Evolutionary conservation across 2,113 vertebrate species (phyloP).

Genomic region (Ginglymostoma cirratum): DNA sequence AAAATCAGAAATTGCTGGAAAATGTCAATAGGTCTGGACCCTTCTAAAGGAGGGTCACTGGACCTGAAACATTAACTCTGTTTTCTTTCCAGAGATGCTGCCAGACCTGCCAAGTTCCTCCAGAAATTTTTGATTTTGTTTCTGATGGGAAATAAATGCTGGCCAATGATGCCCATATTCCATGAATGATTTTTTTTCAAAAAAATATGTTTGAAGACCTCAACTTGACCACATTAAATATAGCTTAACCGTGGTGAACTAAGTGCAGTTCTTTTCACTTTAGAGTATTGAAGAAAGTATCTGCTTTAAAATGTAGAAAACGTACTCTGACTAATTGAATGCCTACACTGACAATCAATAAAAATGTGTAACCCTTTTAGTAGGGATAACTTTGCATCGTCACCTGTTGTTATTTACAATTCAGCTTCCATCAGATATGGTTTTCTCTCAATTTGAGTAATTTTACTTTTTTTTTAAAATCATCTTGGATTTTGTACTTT

Average conservation of each 20-base stretch:
- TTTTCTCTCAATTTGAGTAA: not conserved
- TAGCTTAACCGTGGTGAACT: not conserved
- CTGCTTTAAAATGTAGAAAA: not conserved
- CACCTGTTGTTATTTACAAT: conserved; percentile 2
- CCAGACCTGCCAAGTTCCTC: too few relatives aligned
- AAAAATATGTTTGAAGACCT: not conserved
- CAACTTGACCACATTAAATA: not conserved
- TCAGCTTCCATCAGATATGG: not conserved
- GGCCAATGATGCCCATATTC: too few relatives aligned
- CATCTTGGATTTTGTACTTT: not conserved
- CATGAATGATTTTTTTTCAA: too few relatives aligned
- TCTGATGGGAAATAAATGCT: too few relatives aligned
- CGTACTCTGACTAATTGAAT: not conserved
- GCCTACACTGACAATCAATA: not conserved
- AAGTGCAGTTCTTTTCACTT: not conserved
- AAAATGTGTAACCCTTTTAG: not conserved
- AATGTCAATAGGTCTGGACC: too few relatives aligned
- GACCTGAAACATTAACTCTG: too few relatives aligned
- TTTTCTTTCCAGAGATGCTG: too few relatives aligned
- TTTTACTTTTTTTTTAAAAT: not conserved
- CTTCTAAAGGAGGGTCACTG: too few relatives aligned
- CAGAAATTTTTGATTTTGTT: too few relatives aligned
- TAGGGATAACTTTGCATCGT: not conserved
- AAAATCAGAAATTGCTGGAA: too few relatives aligned
- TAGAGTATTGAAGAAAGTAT: not conserved